A percentile compares a stretch with the other conserved stretches of the same genome.
Conservation (phyloP, 2,113 vertebrate species). For the Circaetus cinerascens region DNA sequence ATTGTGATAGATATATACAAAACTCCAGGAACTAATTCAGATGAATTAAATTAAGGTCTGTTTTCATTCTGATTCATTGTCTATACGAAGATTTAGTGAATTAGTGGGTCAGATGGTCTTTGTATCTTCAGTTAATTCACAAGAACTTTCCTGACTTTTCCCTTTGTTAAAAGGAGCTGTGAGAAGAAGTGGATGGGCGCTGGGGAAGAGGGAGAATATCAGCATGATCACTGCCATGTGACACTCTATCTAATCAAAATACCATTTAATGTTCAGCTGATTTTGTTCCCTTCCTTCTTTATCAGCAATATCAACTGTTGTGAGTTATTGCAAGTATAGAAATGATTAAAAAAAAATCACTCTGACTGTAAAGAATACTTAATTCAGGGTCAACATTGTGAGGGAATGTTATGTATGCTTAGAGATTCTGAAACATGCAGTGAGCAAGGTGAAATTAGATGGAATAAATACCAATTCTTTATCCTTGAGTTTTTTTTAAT, state of each 20-base stretch:
- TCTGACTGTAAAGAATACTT: not conserved
- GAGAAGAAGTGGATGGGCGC: not conserved
- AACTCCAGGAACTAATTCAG: not conserved
- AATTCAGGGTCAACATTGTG: not conserved
- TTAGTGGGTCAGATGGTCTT: not conserved
- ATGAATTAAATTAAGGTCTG: not conserved
- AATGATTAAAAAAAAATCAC: not conserved
- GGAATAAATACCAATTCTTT: not conserved
- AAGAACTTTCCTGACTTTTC: not conserved
- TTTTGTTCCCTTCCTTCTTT: not conserved
- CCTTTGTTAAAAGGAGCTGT: not conserved
- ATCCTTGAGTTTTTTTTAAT: not conserved
- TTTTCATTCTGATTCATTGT: not conserved
- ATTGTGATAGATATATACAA: not conserved
- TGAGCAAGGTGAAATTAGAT: not conserved
- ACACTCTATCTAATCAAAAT: not conserved
- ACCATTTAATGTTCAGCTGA: not conserved
- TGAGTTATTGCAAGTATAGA: not conserved
- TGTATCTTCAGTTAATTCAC: not conserved
- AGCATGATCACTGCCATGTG: not conserved
- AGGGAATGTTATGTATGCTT: not conserved
- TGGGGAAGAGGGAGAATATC: not conserved
- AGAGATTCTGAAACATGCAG: not conserved
- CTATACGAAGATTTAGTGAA: not conserved
- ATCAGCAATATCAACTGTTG: not conserved